Evolutionary conservation across 2,797 vertebrate species (phyloP).

Genomic region (Denticeps clupeoides): DNA sequence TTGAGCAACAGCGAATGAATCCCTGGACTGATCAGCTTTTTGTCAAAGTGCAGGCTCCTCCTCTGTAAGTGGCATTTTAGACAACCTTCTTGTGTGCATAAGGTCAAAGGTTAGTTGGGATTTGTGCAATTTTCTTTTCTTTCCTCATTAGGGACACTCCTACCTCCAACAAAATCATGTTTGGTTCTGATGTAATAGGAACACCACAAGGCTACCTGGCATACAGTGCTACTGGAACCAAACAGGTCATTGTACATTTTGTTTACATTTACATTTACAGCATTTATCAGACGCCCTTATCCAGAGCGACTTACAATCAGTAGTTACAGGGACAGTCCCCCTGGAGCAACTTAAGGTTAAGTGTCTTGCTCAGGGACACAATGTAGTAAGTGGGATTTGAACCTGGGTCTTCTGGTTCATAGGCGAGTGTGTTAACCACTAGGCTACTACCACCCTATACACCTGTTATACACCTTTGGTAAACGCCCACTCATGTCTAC

Average conservation of each 20-base stretch:
- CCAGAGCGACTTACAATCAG: no score
- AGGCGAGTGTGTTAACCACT: no score
- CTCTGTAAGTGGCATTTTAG: constrained; percentile 33
- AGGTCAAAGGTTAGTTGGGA: no score
- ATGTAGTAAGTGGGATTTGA: no score
- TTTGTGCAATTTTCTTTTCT: not conserved
- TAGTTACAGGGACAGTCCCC: no score
- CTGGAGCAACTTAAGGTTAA: no score
- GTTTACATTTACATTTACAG: not conserved
- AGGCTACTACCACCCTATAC: no score
- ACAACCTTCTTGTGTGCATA: not conserved
- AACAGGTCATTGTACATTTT: constrained; percentile 52
- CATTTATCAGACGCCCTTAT: no score
- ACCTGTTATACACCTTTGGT: not conserved
- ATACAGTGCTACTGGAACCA: constrained; percentile 56
- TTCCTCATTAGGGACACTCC: constrained; percentile 29
- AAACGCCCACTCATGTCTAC: not conserved
- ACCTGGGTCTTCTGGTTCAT: no score
- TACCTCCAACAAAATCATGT: constrained; percentile 39
- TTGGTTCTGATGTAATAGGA: constrained; percentile 30
- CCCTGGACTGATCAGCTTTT: constrained; percentile 74
- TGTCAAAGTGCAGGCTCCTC: constrained; percentile 63
- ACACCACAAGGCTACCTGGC: constrained; percentile 63
- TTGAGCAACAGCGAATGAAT: constrained; percentile 46
- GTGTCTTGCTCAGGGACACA: no score